phyloP scores from a whole-genome alignment of 2,113 vertebrate genomes.

The Sigmodon hispidus region DNA sequence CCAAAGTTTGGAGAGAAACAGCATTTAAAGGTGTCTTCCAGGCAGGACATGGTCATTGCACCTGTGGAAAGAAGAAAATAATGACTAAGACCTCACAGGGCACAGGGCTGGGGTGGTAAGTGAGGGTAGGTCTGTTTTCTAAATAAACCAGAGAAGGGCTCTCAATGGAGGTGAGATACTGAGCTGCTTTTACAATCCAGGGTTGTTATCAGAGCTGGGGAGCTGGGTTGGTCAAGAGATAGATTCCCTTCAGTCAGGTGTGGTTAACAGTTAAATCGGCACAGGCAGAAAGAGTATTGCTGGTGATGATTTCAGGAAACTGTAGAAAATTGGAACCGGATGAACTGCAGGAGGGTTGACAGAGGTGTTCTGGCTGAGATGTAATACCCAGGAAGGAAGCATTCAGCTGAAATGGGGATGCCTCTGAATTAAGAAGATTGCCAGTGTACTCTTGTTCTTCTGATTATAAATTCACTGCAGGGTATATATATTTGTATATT shows the following conservation, averaged over 20 bases:
- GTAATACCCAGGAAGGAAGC: neutral
- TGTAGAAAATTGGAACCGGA: neutral
- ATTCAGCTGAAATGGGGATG: neutral
- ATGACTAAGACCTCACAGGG: too few species aligned
- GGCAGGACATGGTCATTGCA: neutral
- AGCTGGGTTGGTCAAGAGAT: neutral
- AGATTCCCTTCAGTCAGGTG: neutral
- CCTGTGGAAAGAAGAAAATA: neutral
- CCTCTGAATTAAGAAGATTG: neutral
- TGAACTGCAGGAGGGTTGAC: neutral
- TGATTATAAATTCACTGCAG: neutral
- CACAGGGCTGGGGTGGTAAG: fast-evolving
- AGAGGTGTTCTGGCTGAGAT: neutral
- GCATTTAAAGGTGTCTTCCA: fast-evolving
- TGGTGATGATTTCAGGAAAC: neutral
- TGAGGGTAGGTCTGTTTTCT: neutral
- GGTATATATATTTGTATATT: too few species aligned
- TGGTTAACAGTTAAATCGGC: neutral
- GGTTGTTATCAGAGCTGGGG: too few species aligned
- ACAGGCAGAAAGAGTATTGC: neutral
- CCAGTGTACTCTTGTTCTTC: neutral
- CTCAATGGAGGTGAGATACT: neutral
- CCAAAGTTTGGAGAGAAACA: too few species aligned
- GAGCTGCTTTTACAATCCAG: neutral
- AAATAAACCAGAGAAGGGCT: neutral